A percentile compares a stretch with the other conserved stretches of the same genome.
phyloP scores from a whole-genome alignment of 2,888 invertebrate genomes.

The Zhuqinia jingwanae region DNA sequence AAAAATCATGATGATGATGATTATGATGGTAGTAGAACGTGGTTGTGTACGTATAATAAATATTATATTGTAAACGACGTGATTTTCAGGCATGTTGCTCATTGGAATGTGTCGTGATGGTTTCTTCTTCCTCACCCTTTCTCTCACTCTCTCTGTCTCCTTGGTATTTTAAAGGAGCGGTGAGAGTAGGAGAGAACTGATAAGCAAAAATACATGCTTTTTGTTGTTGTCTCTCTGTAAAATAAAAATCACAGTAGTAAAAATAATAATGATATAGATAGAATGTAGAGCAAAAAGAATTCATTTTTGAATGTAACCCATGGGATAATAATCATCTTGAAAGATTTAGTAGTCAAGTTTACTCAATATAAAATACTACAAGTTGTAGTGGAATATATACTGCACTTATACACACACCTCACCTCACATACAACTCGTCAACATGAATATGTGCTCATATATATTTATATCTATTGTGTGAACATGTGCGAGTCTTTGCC shows the following conservation, averaged over 20 bases:
- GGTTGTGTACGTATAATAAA: background rate
- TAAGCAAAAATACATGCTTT: no score
- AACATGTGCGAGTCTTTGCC: conserved; percentile 38
- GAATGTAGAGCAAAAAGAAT: conserved; percentile 18
- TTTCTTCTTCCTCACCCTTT: background rate
- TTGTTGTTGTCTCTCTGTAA: background rate
- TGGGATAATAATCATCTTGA: conserved; percentile 3
- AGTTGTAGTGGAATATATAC: no score
- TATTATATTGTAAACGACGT: conserved; percentile 56
- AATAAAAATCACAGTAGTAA: background rate
- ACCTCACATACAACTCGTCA: no score
- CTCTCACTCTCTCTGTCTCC: background rate
- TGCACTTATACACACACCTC: no score
- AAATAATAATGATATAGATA: conserved; percentile 21
- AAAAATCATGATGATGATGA: no score
- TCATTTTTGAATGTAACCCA: conserved; percentile 17
- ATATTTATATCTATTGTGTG: background rate
- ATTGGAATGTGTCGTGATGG: conserved; percentile 51
- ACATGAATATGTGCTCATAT: background rate
- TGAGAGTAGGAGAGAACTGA: background rate
- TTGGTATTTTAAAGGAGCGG: background rate
- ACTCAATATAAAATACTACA: no score
- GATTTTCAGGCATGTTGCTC: conserved; percentile 57
- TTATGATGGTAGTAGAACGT: no score
- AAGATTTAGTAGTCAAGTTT: no score